Evolutionary conservation across 1,140 invertebrate species (phyloP), one percentile per base, ranked within the genome.

Genomic region (Sitophilus oryzae): DNA sequence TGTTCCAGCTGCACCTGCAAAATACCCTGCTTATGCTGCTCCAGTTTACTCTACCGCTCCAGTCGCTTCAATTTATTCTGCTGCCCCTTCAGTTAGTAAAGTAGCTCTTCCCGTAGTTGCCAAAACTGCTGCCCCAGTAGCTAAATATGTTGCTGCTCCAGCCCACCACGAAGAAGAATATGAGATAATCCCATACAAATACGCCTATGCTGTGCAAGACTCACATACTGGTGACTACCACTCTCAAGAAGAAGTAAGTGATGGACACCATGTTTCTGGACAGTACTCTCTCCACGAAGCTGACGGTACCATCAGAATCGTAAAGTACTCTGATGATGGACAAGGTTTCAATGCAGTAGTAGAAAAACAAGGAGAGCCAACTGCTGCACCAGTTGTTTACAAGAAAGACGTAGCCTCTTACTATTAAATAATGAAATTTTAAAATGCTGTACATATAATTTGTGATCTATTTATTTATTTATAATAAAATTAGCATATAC

Each of bases 241-340:
- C 62, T 73, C 71, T 58, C 78, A 79, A 56, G 65, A 74, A 35
- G 78, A 79, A 58, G 21, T 47, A 20, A 41, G 60, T 40, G 56
- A 63, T 20, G 64, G 64, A 38, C 58, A 66, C 41, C 61, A 56
- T 22, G 60, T 63, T 16, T 50, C 65, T 40, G 66, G 66, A 48
- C 44, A 64, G 69, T 72, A 14, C 66, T 76, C 65, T 34, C 52
- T 76, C 43, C 70, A 77, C 52, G 76, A 77, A 62, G 74, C 77
- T 52, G 76, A 77, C 65, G 79, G 79, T 22, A 76, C 76, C 4
- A 73, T 79, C 46, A 71, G 79, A 44, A 79, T 75, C 2, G 83
- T 85, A 34, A 78, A 82, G 62, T 87, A 87, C 68, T 82, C 80
- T 1, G 84, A 83, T 21, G 84, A 86, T 65, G 80, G 84, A 53